phyloP scores from a whole-genome alignment of 2,113 vertebrate species.

The Aplodontia rufa region DNA sequence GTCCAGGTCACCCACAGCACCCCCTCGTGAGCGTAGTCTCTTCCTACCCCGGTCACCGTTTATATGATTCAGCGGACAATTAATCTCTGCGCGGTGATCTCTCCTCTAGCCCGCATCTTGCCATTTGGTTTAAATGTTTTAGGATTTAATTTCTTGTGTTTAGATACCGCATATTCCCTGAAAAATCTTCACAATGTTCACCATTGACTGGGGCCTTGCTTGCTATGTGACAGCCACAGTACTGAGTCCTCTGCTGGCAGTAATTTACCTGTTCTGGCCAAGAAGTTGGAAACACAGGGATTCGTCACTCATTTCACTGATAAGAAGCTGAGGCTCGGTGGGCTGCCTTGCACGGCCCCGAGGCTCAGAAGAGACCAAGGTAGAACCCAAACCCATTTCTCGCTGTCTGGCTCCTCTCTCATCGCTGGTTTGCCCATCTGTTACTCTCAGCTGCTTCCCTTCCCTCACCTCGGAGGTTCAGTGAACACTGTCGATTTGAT shows the following conservation, averaged over 20 bases:
- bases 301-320: neutral
- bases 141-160: neutral
- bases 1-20: accelerated
- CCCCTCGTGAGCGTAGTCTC: neutral
- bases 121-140: neutral
- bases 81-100: neutral
- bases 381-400: neutral
- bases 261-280: neutral
- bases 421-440: accelerated
- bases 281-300: neutral
- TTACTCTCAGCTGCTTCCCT: accelerated
- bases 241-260: neutral
- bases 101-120: neutral
- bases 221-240: accelerated
- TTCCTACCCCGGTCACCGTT: neutral
- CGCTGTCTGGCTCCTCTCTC: too few relatives aligned
- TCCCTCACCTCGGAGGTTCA: neutral
- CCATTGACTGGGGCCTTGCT: neutral
- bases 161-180: neutral
- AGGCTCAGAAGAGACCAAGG: neutral
- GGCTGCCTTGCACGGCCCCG: accelerated
- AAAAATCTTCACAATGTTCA: neutral
- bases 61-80: neutral
- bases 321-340: neutral
- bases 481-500: neutral